Base-by-base conservation (phyloP, 2,888 invertebrate genomes). In the Dioctria linearis region DNA sequence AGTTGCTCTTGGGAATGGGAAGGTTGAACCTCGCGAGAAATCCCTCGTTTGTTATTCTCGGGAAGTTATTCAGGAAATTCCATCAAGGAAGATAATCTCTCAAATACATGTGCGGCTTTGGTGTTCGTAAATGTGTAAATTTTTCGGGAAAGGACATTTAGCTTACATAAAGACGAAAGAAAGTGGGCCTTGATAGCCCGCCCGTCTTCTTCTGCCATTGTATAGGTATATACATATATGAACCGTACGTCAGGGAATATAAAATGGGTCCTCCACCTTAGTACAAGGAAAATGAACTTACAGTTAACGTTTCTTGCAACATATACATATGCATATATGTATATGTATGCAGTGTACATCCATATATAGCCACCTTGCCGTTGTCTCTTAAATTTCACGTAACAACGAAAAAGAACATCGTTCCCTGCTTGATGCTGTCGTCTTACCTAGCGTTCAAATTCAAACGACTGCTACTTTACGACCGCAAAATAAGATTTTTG, bases 41-140 rank as follows among this genome's bases (percentile, higher is more conserved):
- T 57, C 9, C 43, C 43, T 5, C 42, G 46, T 75, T 75, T 75
- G 59, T 75, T 75, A 75, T 59, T 75, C 59, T 9, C 43, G 40
- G 59, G 54, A 75, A 75, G 59, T 75, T 75, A 59, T 75, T 75
- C 73, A 42, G 73, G 43, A 75, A 75, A 75, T 75, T 75, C 73
- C 73, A 75, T 75, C 59, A 75, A 75, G 73, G 59, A 59, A 75
- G 73, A 75, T 75, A 75, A 75, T 75, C 73, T 75, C 73, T 75
- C 57, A 75, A 13, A 75, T 75, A 59, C 73, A 75, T 43, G 59
- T 8, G 42, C 59, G 59, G 25, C 13, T 43, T 42, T 43, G 69
- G 39, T 69, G 69, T 57, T 59, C 73, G 40, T 49, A n/a, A 75
- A 40, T 49, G 59, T 59, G 59, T 59, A 75, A 75, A 59, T 43